Evolutionary conservation across 2,113 vertebrate genomes (phyloP), one percentile per base, ranked within the genome.

Genomic region (Mellivora capensis): DNA sequence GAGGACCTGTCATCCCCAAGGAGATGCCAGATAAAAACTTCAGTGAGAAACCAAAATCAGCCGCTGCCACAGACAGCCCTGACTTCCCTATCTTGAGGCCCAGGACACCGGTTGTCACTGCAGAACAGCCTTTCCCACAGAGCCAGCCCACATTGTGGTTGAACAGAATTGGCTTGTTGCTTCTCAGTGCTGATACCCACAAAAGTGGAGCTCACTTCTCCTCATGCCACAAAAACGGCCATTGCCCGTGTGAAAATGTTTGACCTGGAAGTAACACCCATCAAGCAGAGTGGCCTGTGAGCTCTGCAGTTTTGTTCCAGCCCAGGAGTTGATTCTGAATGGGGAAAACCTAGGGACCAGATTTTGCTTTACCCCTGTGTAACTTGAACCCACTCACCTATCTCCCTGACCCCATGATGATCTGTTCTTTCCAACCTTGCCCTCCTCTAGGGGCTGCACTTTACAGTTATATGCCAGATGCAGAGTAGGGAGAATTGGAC

Each of bases 11-110:
- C 94, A 76, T 64, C 18, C 31, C 39, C 0, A 2, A 80, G 20
- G 80, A 61, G 44, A 71, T 61, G 44, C 57, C 20, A 93, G 84
- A 85, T 90, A 93, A 91, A 96, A 72, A n/a, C 42, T 9, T 71
- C 29, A 6, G 23, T 54, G 52, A 76, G 90, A 95, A 92, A 80
- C 92, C 74, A 54, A 64, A 93, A 90, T 69, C 96, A 74, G 87
- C 92, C 5, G 0, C 37, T 52, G 84, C 87, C 93, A 71, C 87
- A 39, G 39, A 74, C 69, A 85, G 49, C 89, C 39, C 82, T n/a
- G 54, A 85, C 95, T 97, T 96, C 89, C 96, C 95, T 96, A 69
- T 95, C 74, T 0, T 12, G 34, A 37, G 27, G 64, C 83, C 61
- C 80, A 72, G 57, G 42, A 47, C 61, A 6, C 34, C 2, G 6